Base-by-base conservation (phyloP, 37 sponge, comb jelly and placozoan genomes). In the Lycopodina hypogea region DNA sequence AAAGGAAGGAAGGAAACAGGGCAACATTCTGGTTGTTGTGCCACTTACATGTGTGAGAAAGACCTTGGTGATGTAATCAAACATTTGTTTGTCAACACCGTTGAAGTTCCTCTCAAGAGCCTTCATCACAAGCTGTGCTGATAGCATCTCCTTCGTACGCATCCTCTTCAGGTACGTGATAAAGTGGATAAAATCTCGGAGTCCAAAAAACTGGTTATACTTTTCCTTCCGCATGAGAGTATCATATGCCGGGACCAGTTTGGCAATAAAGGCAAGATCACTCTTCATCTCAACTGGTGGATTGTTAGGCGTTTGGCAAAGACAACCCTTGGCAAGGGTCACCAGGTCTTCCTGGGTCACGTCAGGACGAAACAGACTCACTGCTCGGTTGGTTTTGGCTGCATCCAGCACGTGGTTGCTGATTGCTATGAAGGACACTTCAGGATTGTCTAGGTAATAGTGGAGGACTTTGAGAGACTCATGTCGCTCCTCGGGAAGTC, bases 381-480 rank as follows among this genome's bases (percentile, higher is more conserved):
- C 80, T 18, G 96, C 96, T 73, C 96, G 69, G 73, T 96, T 96
- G 40, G 90, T 90, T 69, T 96, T 96, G 24, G 96, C 93, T 57
- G 96, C 96, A 84, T 96, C 96, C 35, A 96, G 76, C 41, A 96
- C 71, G 62, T 92, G 93, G 57, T 96, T 96, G 26, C 93, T 89
- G 48, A 96, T 96, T 40, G 93, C 96, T 21, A 96, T 90, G 77
- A 96, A 96, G 28, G 93, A 89, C 35, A 96, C 96, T 67, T 92
- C 90, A n/a, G 65, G 85, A 17, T 52, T 80, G 78, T 96, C 96
- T 36, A 96, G 71, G 85, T 77, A 87, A 68, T 92, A 92, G 68
- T 96, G 96, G 1, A 96, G 84, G n/a, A 93, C 96, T 68, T 95
- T 95, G 65, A 95, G 77, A 40, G 93, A 92, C 60, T 96, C 96